These are phyloP conservation scores for Drosophila grimshawi DNA, from an alignment of 1,140 invertebrate genomes.

Conservation along the genomic window DNA sequence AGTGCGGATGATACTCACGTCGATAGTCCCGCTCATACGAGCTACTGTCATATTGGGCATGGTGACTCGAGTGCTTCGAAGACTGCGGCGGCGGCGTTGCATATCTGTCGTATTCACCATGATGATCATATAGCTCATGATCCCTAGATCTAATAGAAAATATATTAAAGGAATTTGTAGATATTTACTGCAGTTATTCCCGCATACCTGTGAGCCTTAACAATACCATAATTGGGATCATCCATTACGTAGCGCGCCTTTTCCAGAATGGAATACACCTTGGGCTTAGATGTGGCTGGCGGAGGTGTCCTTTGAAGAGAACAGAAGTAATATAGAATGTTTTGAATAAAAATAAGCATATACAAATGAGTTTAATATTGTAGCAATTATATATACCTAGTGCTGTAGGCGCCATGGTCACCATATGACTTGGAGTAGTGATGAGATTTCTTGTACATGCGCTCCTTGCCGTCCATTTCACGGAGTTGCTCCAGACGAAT, in stretches of 20 bases:
- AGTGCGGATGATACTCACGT: conserved; percentile 81
- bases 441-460: conserved; percentile 79
- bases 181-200: neutral
- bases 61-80: conserved; percentile 79
- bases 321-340: neutral
- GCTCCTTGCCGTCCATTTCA: conserved; percentile 86
- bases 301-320: conserved; percentile 73
- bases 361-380: neutral
- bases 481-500: conserved; percentile 91
- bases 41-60: conserved; percentile 76
- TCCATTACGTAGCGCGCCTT: conserved; percentile 92
- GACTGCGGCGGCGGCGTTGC: conserved; percentile 75
- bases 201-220: conserved; percentile 73
- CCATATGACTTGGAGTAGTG: conserved; percentile 80
- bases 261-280: conserved; percentile 93
- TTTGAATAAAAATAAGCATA: too few relatives aligned
- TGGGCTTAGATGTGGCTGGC: conserved; percentile 86
- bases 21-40: conserved; percentile 82
- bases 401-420: conserved; percentile 72
- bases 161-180: neutral
- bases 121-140: conserved; percentile 79
- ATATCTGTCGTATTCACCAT: conserved; percentile 79
- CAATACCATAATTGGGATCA: conserved; percentile 87
- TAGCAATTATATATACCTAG: conserved; percentile 44
- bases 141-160: conserved; percentile 62